phyloP scores from a whole-genome alignment of 2,113 vertebrate genomes.

The Saccopteryx leptura region DNA sequence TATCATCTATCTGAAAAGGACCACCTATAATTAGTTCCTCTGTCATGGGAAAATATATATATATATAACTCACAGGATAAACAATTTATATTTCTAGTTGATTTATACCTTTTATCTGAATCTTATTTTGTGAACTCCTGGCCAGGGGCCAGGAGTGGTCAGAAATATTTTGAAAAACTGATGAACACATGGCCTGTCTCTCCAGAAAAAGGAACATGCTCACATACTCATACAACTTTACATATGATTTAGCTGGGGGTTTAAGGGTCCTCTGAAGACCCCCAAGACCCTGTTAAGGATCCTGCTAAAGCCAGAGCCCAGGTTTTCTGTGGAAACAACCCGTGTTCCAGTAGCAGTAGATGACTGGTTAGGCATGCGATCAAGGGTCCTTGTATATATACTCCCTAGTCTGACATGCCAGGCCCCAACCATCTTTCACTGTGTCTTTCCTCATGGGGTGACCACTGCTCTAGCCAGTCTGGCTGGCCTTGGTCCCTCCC shows the following conservation, averaged over 20 bases:
- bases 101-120: background rate
- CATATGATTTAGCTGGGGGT: background rate
- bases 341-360: rapidly evolving
- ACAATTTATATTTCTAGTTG: background rate
- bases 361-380: background rate
- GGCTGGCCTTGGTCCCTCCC: background rate
- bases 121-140: conserved; percentile 15
- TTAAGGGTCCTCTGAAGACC: background rate
- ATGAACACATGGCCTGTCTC: background rate
- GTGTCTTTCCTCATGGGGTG: background rate
- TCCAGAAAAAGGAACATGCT: background rate
- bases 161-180: conserved; percentile 44
- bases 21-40: background rate
- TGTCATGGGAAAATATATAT: background rate
- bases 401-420: background rate
- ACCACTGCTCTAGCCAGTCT: background rate
- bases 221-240: background rate
- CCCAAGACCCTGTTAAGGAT: background rate
- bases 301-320: background rate
- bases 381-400: background rate
- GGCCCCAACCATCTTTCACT: background rate
- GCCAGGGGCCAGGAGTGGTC: background rate
- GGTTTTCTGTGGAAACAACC: background rate
- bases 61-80: background rate
- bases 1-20: background rate